These are phyloP conservation scores for Agonum fuliginosum DNA, from an alignment of 2,888 invertebrate genomes.

Conservation along the genomic window DNA sequence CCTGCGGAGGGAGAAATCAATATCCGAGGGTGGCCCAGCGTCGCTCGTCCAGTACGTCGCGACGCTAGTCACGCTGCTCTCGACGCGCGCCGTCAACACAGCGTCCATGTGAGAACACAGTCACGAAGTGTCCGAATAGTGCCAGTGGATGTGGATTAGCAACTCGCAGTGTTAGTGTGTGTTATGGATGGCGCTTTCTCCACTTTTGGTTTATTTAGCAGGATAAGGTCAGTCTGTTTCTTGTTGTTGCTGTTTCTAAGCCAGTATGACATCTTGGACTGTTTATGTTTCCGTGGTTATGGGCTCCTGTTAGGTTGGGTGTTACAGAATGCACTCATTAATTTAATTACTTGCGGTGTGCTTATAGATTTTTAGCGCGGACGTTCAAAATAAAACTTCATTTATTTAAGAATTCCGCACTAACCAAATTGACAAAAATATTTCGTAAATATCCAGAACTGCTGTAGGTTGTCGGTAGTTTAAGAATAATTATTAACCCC, in stretches of 20 bases:
- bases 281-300: neutral
- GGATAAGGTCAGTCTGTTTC: neutral
- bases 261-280: neutral
- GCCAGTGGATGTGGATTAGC: no score
- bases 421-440: no score
- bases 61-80: conserved; percentile 75
- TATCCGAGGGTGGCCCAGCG: conserved; percentile 71
- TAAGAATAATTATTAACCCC: no score
- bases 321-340: neutral
- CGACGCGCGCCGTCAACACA: conserved; percentile 73
- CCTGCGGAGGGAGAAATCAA: conserved; percentile 70
- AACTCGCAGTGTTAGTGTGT: no score
- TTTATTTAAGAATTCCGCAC: no score
- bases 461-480: no score
- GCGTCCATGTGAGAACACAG: conserved; percentile 35
- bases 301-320: neutral
- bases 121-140: conserved; percentile 4
- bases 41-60: conserved; percentile 70
- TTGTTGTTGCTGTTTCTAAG: neutral
- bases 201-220: conserved; percentile 9
- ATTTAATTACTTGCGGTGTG: neutral
- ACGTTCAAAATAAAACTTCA: no score
- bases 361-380: conserved; percentile 6
- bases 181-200: no score
- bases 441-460: no score